phyloP scores from a whole-genome alignment of 2,888 invertebrate genomes.

The Pyrgus malvae region DNA sequence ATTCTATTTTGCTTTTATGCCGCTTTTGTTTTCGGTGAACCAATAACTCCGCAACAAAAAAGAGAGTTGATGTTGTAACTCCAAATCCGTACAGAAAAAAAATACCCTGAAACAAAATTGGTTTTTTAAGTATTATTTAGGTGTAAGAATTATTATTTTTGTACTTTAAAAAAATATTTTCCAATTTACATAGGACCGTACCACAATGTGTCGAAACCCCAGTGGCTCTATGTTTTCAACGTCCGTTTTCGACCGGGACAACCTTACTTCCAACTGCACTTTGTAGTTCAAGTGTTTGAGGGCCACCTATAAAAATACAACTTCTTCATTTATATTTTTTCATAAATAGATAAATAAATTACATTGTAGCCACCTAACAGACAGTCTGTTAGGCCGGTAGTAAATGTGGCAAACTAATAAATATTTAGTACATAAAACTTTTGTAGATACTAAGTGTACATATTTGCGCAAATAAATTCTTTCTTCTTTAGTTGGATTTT shows the following conservation, averaged over 20 bases:
- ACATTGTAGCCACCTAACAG: too few species aligned
- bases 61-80: constrained; percentile 40
- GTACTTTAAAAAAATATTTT: neutral
- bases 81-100: constrained; percentile 57
- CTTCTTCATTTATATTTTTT: neutral
- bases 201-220: constrained; percentile 55
- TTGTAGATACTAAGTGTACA: too few species aligned
- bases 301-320: constrained; percentile 67
- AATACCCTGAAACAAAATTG: constrained; percentile 53
- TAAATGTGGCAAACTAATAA: too few species aligned
- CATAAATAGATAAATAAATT: too few species aligned
- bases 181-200: constrained; percentile 33
- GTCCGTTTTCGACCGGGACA: constrained; percentile 60
- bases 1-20: neutral
- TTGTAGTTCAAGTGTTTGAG: constrained; percentile 72
- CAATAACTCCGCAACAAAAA: constrained; percentile 49
- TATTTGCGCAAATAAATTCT: too few species aligned
- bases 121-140: neutral
- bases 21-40: constrained; percentile 2
- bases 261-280: constrained; percentile 77
- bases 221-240: constrained; percentile 53
- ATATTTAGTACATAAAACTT: too few species aligned
- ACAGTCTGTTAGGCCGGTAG: too few species aligned
- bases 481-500: too few species aligned
- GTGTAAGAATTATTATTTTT: neutral